Conservation (phyloP, 2,888 invertebrate genomes). For the Apamea monoglypha region DNA sequence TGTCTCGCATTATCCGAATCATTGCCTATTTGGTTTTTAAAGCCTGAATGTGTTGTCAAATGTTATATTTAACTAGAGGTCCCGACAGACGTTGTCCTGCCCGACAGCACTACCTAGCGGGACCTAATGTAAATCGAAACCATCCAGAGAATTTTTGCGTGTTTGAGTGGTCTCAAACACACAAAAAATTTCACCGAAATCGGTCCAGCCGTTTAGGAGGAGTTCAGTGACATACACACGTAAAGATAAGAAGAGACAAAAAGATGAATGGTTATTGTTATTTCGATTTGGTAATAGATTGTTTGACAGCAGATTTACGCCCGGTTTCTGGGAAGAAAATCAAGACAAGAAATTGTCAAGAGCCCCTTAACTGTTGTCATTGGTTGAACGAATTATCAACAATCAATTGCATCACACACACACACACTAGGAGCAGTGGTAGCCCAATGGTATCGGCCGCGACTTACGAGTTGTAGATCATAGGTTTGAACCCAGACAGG, state of each 20-base stretch:
- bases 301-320: neutral
- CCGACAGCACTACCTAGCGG: neutral
- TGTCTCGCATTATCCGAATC: no score
- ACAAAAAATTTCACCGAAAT: neutral
- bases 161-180: neutral
- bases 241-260: neutral
- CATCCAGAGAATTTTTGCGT: neutral
- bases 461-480: no score
- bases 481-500: no score
- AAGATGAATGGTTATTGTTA: neutral
- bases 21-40: neutral
- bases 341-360: no score
- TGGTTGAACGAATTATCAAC: neutral
- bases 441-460: no score
- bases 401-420: neutral
- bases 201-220: neutral
- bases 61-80: neutral
- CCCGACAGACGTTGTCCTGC: neutral
- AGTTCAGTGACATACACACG: neutral
- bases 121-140: neutral
- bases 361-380: neutral
- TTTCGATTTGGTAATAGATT: neutral
- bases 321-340: neutral
- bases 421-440: no score
- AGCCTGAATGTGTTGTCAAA: neutral